These are phyloP conservation scores for Sesamia inferens DNA, from an alignment of 2,888 invertebrate species.

Conservation along the genomic window DNA sequence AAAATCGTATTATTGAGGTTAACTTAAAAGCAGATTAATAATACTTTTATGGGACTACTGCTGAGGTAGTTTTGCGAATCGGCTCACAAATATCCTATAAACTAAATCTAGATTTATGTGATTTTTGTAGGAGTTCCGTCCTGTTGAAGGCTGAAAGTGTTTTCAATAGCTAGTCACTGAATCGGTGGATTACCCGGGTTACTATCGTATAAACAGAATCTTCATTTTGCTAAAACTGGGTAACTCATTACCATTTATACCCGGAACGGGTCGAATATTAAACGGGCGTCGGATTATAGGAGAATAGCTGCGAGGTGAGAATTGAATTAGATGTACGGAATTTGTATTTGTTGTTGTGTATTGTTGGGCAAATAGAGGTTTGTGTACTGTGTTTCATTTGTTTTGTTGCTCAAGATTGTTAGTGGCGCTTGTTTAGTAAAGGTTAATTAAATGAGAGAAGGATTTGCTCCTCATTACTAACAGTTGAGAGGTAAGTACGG, in stretches of 20 bases:
- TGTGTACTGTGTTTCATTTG: constrained; percentile 15
- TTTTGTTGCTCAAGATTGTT: not conserved
- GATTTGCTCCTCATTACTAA: not conserved
- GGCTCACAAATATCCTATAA: not conserved
- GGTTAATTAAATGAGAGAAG: not conserved
- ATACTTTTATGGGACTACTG: no score
- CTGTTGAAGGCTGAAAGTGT: constrained; percentile 71
- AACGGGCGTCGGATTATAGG: constrained; percentile 71
- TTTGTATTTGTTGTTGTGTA: constrained; percentile 44
- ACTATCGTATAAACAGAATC: constrained; percentile 77
- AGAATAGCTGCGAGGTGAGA: constrained; percentile 71
- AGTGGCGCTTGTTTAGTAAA: not conserved
- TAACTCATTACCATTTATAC: constrained; percentile 79
- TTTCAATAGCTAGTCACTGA: constrained; percentile 67
- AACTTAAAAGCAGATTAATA: no score
- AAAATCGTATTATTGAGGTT: no score
- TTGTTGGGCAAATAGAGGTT: constrained; percentile 28
- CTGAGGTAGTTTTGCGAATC: no score
- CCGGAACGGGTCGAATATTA: constrained; percentile 76
- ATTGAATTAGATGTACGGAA: constrained; percentile 72
- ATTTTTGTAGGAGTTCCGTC: constrained; percentile 49
- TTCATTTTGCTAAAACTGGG: constrained; percentile 76
- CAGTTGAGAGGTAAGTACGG: not conserved
- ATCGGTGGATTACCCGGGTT: constrained; percentile 75
- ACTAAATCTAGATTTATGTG: no score